These are phyloP conservation scores for Esperia sulphurella DNA, from an alignment of 2,888 invertebrate genomes.

Conservation along the genomic window DNA sequence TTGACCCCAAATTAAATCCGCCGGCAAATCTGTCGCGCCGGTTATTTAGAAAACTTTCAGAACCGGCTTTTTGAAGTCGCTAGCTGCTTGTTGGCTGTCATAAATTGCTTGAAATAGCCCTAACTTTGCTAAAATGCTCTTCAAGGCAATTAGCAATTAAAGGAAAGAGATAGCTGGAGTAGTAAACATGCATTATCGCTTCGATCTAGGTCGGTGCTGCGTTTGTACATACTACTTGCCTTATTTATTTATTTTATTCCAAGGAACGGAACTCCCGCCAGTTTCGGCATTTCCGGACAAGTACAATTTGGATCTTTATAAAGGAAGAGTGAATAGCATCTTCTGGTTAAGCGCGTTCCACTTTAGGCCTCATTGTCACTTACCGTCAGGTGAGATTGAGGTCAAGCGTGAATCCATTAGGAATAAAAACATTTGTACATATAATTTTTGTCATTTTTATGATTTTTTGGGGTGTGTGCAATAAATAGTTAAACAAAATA, in stretches of 20 bases:
- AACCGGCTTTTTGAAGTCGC: constrained; percentile 25
- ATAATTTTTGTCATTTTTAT: no score
- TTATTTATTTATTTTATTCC: background rate
- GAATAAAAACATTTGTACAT: no score
- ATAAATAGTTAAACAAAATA: no score
- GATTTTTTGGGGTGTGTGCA: no score
- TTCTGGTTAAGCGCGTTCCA: no score
- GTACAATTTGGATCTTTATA: no score
- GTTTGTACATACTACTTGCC: constrained; percentile 13
- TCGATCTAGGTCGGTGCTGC: constrained; percentile 11
- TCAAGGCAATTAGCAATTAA: constrained; percentile 28
- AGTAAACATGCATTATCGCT: constrained; percentile 9
- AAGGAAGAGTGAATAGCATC: no score
- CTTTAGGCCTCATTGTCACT: no score
- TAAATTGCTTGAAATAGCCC: constrained; percentile 41
- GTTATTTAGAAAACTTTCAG: constrained; percentile 29
- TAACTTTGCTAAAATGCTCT: constrained; percentile 33
- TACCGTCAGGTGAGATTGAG: no score
- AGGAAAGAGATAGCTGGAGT: constrained; percentile 5
- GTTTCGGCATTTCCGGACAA: no score
- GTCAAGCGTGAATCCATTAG: no score
- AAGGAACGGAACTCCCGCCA: no score
- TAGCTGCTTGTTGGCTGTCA: constrained; percentile 18
- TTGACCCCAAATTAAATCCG: constrained; percentile 19
- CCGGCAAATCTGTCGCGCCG: constrained; percentile 28